Conservation (phyloP, 2,888 invertebrate species). For the Furcula furcula region DNA sequence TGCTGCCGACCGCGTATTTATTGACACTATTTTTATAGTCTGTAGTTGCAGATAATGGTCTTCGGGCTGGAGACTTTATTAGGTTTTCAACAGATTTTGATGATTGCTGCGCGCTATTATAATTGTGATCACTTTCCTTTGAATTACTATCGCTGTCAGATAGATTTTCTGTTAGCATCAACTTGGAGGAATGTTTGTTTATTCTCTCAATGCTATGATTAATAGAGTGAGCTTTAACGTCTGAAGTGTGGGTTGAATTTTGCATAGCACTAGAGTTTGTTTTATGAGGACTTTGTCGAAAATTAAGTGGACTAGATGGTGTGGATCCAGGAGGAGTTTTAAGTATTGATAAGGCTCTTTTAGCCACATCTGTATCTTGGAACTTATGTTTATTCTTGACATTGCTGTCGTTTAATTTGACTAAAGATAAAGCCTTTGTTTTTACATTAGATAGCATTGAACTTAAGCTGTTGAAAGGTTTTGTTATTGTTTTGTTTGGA, state of each 20-base stretch:
- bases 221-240: conserved; percentile 3
- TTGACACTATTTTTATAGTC: conserved; percentile 34
- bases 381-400: conserved; percentile 40
- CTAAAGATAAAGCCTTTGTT: conserved; percentile 74
- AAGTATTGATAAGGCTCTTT: conserved; percentile 51
- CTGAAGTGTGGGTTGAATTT: conserved; percentile 4
- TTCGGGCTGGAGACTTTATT: conserved; percentile 61
- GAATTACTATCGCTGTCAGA: conserved; percentile 40
- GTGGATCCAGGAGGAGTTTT: conserved; percentile 60
- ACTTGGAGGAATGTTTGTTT: conserved; percentile 7
- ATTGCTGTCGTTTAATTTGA: conserved; percentile 60
- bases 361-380: conserved; percentile 45
- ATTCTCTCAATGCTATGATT: conserved; percentile 3
- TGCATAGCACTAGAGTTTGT: conserved; percentile 8
- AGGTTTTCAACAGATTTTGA: conserved; percentile 56
- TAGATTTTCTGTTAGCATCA: conserved; percentile 14
- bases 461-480: conserved; percentile 55
- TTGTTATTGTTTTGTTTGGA: conserved; percentile 43
- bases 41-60: conserved; percentile 52
- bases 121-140: conserved; percentile 41
- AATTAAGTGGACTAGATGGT: conserved; percentile 41
- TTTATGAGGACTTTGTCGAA: conserved; percentile 24
- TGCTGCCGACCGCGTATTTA: conserved; percentile 39
- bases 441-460: conserved; percentile 78
- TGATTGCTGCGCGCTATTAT: conserved; percentile 34